Evolutionary conservation across 2,797 vertebrate genomes (phyloP).

Genomic region (Channa striata): DNA sequence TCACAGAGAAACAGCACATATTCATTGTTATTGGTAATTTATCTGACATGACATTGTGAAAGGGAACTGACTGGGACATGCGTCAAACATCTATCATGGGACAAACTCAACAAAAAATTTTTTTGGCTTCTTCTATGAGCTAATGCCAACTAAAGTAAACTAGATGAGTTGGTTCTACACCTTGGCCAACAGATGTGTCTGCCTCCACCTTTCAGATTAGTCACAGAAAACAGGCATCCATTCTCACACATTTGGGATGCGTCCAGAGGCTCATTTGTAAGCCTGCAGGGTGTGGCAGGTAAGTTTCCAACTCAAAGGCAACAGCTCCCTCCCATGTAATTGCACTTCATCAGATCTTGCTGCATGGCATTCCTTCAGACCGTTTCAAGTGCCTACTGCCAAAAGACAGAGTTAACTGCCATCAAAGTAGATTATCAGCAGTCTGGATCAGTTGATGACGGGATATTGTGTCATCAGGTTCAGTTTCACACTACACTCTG

Average conservation of each 20-base stretch:
- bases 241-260: slow-evolving; percentile 62
- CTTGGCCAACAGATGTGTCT: slow-evolving; percentile 26
- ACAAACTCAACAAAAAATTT: slow-evolving; percentile 28
- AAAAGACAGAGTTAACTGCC: slow-evolving; percentile 57
- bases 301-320: slow-evolving; percentile 71
- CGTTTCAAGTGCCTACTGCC: slow-evolving; percentile 62
- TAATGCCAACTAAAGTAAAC: slow-evolving; percentile 53
- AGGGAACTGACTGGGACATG: slow-evolving; percentile 21
- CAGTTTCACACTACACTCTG: slow-evolving; percentile 45
- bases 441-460: slow-evolving; percentile 45
- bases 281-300: slow-evolving; percentile 72
- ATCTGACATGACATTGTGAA: slow-evolving; percentile 34
- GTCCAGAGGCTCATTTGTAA: slow-evolving; percentile 72
- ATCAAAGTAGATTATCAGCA: slow-evolving; percentile 63
- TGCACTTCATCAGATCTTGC: slow-evolving; percentile 72
- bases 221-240: slow-evolving; percentile 42
- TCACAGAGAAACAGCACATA: slow-evolving; percentile 5
- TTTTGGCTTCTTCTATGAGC: slow-evolving; percentile 33
- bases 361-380: slow-evolving; percentile 71
- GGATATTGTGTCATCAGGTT: slow-evolving; percentile 45
- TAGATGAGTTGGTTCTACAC: slow-evolving; percentile 46
- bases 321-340: slow-evolving; percentile 72
- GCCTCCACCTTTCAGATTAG: slow-evolving; percentile 53
- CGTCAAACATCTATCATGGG: slow-evolving; percentile 7
- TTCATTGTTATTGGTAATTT: slow-evolving; percentile 25